phyloP scores from a whole-genome alignment of 2,113 vertebrate species.

The Zosterops hypoxanthus region DNA sequence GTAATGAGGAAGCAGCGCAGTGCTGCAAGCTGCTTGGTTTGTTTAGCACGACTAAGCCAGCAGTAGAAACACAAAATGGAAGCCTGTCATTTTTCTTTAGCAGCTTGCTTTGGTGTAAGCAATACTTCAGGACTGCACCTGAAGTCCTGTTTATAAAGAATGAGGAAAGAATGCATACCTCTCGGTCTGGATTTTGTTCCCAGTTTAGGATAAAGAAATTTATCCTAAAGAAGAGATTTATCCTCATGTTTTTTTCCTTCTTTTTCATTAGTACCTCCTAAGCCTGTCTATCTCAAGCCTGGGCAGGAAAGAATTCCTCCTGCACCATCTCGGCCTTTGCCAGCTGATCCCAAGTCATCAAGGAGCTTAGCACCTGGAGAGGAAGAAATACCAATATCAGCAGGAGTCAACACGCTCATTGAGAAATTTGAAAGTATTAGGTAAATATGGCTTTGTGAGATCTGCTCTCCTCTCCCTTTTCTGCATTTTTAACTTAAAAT shows the following conservation, averaged over 20 bases:
- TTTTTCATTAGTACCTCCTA: slow-evolving; percentile 84
- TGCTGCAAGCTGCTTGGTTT: background rate
- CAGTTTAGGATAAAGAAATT: background rate
- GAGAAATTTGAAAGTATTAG: slow-evolving; percentile 84
- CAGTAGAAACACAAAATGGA: background rate
- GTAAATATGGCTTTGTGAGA: slow-evolving; percentile 55
- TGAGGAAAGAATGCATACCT: background rate
- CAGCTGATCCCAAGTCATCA: slow-evolving; percentile 74
- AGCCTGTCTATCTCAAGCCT: slow-evolving; percentile 82
- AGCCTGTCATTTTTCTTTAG: accelerated
- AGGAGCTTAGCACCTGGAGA: slow-evolving; percentile 47
- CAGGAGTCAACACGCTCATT: slow-evolving; percentile 80
- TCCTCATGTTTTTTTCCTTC: background rate
- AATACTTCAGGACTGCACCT: background rate
- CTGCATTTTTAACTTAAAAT: background rate
- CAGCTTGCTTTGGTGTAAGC: background rate
- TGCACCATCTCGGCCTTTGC: slow-evolving; percentile 80
- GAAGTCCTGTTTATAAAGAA: background rate
- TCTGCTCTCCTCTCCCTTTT: background rate
- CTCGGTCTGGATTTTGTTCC: background rate
- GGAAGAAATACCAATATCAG: slow-evolving; percentile 58
- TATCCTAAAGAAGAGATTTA: background rate
- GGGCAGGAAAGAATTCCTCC: slow-evolving; percentile 84
- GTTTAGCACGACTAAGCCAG: background rate
- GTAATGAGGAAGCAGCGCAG: slow-evolving; percentile 80